Evolutionary conservation across 92 coral and sea anemone genomes (phyloP).

Genomic region (Anthopleura xanthogrammica): DNA sequence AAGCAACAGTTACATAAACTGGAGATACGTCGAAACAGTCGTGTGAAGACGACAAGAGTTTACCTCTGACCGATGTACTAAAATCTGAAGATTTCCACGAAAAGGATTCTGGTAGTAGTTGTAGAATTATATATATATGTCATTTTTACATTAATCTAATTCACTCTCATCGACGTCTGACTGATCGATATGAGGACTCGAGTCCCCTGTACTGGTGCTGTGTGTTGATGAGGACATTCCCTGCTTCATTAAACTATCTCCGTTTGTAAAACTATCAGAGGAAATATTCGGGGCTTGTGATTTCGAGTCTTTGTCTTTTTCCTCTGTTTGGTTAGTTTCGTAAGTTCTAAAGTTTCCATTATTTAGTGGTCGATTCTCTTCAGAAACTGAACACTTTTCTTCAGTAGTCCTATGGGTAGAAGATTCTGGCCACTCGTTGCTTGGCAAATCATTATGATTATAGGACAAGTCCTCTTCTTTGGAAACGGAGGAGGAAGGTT

Average conservation of each 20-base stretch:
- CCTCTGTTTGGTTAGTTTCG: not conserved
- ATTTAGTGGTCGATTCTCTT: not conserved
- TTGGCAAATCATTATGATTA: not conserved
- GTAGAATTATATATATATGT: not conserved
- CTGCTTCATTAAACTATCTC: not conserved
- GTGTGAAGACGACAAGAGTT: too few relatives aligned
- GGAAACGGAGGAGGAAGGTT: slow-evolving; percentile 2
- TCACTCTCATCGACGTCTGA: slow-evolving; percentile 74
- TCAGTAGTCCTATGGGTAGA: slow-evolving; percentile 4
- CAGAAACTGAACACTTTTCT: slow-evolving; percentile 13
- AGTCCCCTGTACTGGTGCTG: not conserved
- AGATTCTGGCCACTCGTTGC: slow-evolving; percentile 3
- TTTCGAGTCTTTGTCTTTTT: not conserved
- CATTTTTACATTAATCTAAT: slow-evolving; percentile 35
- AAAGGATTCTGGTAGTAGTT: not conserved
- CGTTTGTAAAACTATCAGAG: not conserved
- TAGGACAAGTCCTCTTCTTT: not conserved
- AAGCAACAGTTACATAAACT: too few relatives aligned
- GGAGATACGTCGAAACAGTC: too few relatives aligned
- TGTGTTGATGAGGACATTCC: not conserved
- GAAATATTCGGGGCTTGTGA: not conserved
- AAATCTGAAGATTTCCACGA: too few relatives aligned
- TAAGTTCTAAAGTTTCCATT: not conserved
- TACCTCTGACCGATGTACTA: too few relatives aligned
- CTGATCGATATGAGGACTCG: slow-evolving; percentile 7